phyloP scores from a whole-genome alignment of 2,797 vertebrate genomes.

The Pangasius mekongensis region DNA sequence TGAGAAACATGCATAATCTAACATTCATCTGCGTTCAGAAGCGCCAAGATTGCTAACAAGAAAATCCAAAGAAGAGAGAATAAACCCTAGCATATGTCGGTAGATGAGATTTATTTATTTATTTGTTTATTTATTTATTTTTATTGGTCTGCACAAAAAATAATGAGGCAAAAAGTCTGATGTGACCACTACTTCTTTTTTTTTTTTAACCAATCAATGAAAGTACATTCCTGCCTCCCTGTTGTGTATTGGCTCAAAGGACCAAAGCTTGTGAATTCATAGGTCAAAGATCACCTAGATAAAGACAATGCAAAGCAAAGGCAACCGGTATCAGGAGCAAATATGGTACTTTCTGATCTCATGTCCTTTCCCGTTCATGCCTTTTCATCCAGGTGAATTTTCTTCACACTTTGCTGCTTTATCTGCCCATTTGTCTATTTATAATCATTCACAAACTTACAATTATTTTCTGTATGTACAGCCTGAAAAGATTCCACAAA shows the following conservation, averaged over 20 bases:
- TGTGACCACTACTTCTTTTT: neutral
- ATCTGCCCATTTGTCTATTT: neutral
- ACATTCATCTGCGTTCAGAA: constrained; percentile 4
- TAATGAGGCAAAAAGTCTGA: neutral
- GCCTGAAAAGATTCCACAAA: neutral
- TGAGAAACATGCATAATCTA: constrained; percentile 24
- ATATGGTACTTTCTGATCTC: neutral
- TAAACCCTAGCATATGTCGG: neutral
- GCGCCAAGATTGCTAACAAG: neutral
- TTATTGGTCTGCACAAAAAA: neutral
- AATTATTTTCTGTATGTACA: neutral
- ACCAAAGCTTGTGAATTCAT: neutral
- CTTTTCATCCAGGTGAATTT: neutral
- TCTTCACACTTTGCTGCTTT: neutral
- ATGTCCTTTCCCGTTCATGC: neutral
- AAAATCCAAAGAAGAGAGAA: neutral
- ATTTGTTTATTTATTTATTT: neutral
- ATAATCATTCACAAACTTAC: neutral
- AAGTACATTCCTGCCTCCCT: neutral
- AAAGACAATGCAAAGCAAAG: neutral
- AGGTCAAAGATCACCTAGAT: neutral
- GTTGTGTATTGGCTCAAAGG: neutral
- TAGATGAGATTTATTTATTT: neutral
- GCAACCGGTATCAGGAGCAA: neutral
- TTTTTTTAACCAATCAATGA: neutral